These are phyloP conservation scores for Drosophila fulvimacula DNA, from an alignment of 2,888 invertebrate species.

Conservation along the genomic window DNA sequence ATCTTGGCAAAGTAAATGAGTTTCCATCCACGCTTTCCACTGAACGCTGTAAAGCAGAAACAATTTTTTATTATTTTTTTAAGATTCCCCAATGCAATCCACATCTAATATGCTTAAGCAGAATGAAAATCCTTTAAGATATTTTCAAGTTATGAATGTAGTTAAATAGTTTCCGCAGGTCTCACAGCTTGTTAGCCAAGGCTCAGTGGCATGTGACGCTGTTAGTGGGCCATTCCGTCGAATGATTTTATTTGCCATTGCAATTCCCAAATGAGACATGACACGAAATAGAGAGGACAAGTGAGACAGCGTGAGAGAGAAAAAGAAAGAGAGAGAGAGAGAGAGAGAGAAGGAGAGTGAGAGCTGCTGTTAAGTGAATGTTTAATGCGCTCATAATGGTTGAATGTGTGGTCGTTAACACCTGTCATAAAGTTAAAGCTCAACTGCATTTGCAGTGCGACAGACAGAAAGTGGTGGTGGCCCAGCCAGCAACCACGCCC, in stretches of 20 bases:
- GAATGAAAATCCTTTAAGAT: conserved; percentile 8
- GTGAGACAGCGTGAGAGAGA: not conserved
- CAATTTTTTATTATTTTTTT: not conserved
- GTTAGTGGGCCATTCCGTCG: conserved; percentile 27
- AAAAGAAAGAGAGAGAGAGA: not conserved
- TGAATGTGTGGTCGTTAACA: conserved; percentile 61
- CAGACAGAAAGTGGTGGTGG: conserved; percentile 3
- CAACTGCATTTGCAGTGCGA: conserved; percentile 57
- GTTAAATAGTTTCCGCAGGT: conserved; percentile 3
- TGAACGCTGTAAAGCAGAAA: not conserved
- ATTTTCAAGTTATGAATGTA: conserved; percentile 6
- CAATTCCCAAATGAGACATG: conserved; percentile 48
- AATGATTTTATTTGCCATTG: conserved; percentile 34
- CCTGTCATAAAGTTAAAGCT: conserved; percentile 73
- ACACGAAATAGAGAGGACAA: conserved; percentile 2
- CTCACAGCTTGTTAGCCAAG: conserved; percentile 3
- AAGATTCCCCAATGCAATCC: not conserved
- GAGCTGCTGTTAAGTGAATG: conserved; percentile 54
- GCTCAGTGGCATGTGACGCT: conserved; percentile 5
- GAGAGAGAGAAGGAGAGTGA: not conserved
- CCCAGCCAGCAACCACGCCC: not conserved
- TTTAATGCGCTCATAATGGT: conserved; percentile 60
- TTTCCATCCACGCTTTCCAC: too few relatives aligned
- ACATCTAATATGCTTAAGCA: not conserved
- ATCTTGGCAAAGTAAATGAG: not conserved